Conservation (phyloP, 2,797 vertebrate species). For the Pampus argenteus region DNA sequence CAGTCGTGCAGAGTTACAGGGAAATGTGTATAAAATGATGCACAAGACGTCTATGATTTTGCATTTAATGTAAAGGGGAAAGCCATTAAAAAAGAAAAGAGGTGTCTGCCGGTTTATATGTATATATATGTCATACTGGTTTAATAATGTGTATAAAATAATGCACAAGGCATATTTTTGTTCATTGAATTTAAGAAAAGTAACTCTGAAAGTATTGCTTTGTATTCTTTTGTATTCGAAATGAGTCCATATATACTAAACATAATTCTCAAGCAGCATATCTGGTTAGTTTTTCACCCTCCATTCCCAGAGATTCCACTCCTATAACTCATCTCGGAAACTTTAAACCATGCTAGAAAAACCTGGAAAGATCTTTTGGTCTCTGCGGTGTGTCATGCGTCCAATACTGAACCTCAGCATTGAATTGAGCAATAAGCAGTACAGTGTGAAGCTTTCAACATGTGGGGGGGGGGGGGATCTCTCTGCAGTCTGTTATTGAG, state of each 20-base stretch:
- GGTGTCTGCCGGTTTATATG: not conserved
- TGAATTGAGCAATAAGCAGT: constrained; percentile 51
- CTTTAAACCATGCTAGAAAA: constrained; percentile 36
- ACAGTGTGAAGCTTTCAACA: constrained; percentile 29
- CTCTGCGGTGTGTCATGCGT: constrained; percentile 54
- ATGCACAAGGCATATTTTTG: not conserved
- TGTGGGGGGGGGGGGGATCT: constrained; percentile 50
- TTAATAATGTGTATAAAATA: constrained; percentile 5
- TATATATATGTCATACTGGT: not conserved
- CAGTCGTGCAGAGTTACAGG: no score
- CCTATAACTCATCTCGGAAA: constrained; percentile 49
- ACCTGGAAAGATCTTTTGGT: constrained; percentile 45
- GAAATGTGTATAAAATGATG: no score
- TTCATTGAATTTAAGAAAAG: not conserved
- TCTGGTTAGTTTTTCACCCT: constrained; percentile 3
- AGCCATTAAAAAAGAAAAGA: not conserved
- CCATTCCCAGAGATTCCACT: constrained; percentile 33
- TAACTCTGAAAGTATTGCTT: no score
- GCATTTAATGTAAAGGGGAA: not conserved
- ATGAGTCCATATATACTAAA: not conserved
- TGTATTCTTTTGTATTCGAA: not conserved
- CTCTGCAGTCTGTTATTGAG: constrained; percentile 34
- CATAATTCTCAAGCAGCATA: not conserved
- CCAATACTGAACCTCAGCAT: constrained; percentile 59
- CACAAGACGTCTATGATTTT: no score